Conservation (phyloP, 2,113 vertebrate genomes). For the Diphyllodes magnificus region DNA sequence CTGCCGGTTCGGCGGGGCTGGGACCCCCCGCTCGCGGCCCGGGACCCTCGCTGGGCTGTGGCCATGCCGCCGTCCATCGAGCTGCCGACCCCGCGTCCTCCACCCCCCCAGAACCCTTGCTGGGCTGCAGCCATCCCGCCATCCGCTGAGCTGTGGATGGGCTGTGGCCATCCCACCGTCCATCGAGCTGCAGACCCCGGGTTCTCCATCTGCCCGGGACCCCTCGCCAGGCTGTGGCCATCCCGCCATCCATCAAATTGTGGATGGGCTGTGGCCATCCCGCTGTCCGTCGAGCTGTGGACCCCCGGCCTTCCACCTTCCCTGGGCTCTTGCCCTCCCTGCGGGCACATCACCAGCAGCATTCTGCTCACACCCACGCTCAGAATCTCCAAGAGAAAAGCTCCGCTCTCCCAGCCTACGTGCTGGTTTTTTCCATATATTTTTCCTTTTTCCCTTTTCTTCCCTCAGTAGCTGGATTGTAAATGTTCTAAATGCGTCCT, state of each 20-base stretch:
- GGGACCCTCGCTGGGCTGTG: background rate
- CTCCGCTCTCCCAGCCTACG: rapidly evolving
- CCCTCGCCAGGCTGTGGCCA: background rate
- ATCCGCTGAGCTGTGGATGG: background rate
- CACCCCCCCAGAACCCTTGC: background rate
- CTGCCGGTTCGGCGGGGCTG: background rate
- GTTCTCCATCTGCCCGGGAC: background rate
- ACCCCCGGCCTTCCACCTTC: rapidly evolving
- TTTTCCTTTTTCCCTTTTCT: background rate
- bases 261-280: background rate
- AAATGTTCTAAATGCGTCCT: background rate
- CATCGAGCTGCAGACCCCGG: rapidly evolving
- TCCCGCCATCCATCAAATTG: rapidly evolving
- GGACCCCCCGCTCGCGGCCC: rapidly evolving
- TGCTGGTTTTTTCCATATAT: rapidly evolving
- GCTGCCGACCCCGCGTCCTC: background rate
- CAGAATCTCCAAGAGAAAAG: background rate
- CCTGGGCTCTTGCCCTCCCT: background rate
- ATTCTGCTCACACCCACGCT: background rate
- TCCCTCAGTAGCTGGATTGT: background rate
- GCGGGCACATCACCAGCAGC: background rate
- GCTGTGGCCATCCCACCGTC: background rate
- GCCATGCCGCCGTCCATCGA: too few relatives aligned
- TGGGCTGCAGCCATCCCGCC: background rate
- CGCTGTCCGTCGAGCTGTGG: rapidly evolving